Base-by-base conservation (phyloP, 2,888 invertebrate genomes). In the Augiades crinisus region DNA sequence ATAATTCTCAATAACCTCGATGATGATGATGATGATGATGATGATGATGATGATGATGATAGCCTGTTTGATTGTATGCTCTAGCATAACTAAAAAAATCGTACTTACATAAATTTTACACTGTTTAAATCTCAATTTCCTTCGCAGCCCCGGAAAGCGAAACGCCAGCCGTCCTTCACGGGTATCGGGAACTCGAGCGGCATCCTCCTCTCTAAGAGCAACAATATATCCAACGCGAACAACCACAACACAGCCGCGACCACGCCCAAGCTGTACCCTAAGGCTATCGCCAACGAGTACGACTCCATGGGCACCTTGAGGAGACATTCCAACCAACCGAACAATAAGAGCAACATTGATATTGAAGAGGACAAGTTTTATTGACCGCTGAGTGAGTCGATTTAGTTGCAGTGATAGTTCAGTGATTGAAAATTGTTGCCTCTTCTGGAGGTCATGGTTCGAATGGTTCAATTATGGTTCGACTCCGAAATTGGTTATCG, bases 231-330 rank as follows among this genome's bases (percentile, higher is more conserved):
- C 0, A 92, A 92, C 63, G 91, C 92, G 6, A 92, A 92, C 65
- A 92, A 92, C 69, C 92, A 93, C 62, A 91, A 91, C 62, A 91
- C 86, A 0, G 68, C 88, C 0, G 78, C 90, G 14, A 90, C 92
- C 0, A 92, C 92, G 0, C 94, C 92, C 41, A 95, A 92, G 73
- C 82, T 92, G 47, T 94, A 94, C 70, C 92, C 92, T 22, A 95
- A 93, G 77, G 93, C 91, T 55, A 91, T 92, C 65, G 91, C 91
- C 38, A 95, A 95, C 56, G 96, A 96, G 60, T 95, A 94, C 68
- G 95, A 96, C 69, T 78, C 88, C 0, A 93, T 94, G 45, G 94
- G 95, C 10, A 95, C 95, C 0, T 77, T 95, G 30, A 92, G 94
- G 62, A 85, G 95, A 41, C 95, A 95, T 74, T 95, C 95, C 90